These are phyloP conservation scores for Ochotona princeps DNA, from an alignment of 2,113 vertebrate genomes.

Conservation along the genomic window DNA sequence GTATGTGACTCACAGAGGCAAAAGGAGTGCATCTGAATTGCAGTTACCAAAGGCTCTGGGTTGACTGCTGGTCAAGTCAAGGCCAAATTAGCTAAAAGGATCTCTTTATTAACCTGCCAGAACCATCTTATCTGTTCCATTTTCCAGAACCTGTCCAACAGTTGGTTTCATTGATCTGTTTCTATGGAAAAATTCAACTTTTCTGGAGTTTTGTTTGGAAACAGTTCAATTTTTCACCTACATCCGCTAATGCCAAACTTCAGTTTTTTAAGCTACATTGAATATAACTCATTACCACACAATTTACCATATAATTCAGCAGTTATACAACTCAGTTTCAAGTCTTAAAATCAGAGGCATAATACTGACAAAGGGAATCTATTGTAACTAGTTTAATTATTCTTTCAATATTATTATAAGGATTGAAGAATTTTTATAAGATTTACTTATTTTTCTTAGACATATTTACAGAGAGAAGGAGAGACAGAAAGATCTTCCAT, in stretches of 20 bases:
- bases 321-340: conserved; percentile 10
- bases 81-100: conserved; percentile 49
- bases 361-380: conserved; percentile 15
- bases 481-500: no score
- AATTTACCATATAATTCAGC: background rate
- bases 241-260: background rate
- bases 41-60: conserved; percentile 59
- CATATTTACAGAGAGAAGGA: no score
- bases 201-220: conserved; percentile 52
- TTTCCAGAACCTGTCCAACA: background rate
- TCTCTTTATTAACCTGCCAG: conserved; percentile 65
- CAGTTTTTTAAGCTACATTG: conserved; percentile 11
- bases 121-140: conserved; percentile 43
- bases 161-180: conserved; percentile 44
- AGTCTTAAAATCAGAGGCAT: conserved; percentile 53
- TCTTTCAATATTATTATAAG: conserved; percentile 30
- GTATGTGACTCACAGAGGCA: conserved; percentile 52
- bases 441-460: no score
- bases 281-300: background rate
- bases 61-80: conserved; percentile 64
- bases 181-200: conserved; percentile 50
- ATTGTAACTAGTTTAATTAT: background rate
- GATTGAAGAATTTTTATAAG: background rate
- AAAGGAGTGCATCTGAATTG: conserved; percentile 65
- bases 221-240: background rate